Evolutionary conservation across 23 tunicate genomes (phyloP).

Genomic region (Styela plicata): DNA sequence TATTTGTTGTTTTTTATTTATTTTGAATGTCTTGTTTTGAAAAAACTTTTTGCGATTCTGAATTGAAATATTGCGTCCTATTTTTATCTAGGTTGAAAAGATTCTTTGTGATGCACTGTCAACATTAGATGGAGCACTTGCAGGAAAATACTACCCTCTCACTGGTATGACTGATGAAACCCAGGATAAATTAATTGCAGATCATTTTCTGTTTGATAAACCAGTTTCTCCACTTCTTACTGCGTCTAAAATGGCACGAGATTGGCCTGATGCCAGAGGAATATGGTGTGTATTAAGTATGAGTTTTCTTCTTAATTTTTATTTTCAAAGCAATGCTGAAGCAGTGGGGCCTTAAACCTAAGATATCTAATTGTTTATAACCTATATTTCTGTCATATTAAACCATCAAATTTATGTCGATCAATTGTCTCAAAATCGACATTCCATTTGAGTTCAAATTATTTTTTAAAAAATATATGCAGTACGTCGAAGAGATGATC

Average conservation of each 20-base stretch:
- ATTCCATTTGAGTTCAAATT: too few relatives aligned
- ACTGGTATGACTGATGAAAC: conserved; percentile 81
- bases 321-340: not conserved
- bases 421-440: too few relatives aligned
- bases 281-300: conserved; percentile 45
- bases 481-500: too few relatives aligned
- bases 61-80: too few relatives aligned
- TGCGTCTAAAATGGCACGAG: conserved; percentile 78
- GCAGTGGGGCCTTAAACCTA: too few relatives aligned
- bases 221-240: conserved; percentile 83
- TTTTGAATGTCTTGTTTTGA: too few relatives aligned
- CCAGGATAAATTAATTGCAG: conserved; percentile 68
- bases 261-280: conserved; percentile 88
- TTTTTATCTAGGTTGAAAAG: conserved; percentile 57
- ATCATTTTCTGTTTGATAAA: conserved; percentile 81
- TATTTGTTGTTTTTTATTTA: too few relatives aligned
- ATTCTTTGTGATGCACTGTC: conserved; percentile 38
- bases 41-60: too few relatives aligned
- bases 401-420: too few relatives aligned
- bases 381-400: too few relatives aligned
- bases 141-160: conserved; percentile 71
- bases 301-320: not conserved
- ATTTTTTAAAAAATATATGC: too few relatives aligned
- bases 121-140: conserved; percentile 57
- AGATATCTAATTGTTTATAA: too few relatives aligned